Evolutionary conservation across 2,113 vertebrate genomes (phyloP).

Genomic region (Prochilodus magdalenae): DNA sequence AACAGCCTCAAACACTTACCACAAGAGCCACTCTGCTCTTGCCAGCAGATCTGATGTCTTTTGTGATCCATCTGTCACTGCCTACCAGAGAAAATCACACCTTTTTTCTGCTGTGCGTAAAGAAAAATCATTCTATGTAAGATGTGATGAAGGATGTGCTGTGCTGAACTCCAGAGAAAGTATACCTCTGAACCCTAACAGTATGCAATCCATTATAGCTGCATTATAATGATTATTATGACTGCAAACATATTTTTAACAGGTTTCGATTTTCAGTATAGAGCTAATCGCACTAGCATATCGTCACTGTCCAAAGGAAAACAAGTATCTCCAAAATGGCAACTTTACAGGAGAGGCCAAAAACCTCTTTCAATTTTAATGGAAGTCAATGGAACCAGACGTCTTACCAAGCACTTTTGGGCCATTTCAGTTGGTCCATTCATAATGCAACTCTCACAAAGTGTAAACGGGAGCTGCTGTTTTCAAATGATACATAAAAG

Average conservation of each 20-base stretch:
- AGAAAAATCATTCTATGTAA: background rate
- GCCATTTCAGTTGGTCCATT: too few relatives aligned
- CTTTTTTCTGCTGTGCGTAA: background rate
- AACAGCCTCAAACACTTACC: constrained; percentile 20
- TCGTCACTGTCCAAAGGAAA: too few relatives aligned
- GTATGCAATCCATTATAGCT: background rate
- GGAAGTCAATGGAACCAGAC: too few relatives aligned
- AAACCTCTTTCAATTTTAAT: too few relatives aligned
- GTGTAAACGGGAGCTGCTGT: too few relatives aligned
- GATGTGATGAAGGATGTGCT: background rate
- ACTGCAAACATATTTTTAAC: background rate
- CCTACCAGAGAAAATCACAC: background rate
- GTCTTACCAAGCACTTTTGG: too few relatives aligned
- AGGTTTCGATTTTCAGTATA: background rate
- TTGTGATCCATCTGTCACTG: constrained; percentile 1
- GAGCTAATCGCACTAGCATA: background rate
- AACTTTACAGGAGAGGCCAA: too few relatives aligned
- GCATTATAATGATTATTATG: background rate
- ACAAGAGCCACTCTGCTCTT: background rate
- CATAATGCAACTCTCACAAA: too few relatives aligned
- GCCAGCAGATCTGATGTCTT: background rate
- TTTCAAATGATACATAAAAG: too few relatives aligned
- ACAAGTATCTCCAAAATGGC: too few relatives aligned
- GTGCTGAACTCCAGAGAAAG: background rate
- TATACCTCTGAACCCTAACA: background rate